Evolutionary conservation across 1,140 invertebrate genomes (phyloP).

Genomic region (Drosophila pallidifrons): DNA sequence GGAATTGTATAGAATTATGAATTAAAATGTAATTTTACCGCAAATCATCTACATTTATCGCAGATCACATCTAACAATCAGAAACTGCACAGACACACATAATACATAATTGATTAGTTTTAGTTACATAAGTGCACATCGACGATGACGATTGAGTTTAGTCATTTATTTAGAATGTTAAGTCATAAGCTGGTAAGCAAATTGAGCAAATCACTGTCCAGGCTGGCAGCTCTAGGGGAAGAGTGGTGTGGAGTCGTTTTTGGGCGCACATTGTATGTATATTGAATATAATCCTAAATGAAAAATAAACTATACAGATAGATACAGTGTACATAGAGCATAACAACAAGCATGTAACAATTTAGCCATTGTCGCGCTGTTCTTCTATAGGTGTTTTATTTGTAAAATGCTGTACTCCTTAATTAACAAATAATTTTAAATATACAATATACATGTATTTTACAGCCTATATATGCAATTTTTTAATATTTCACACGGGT

Average conservation of each 20-base stretch:
- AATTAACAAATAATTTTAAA: slow-evolving; percentile 62
- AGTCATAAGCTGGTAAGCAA: slow-evolving; percentile 42
- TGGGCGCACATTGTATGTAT: slow-evolving; percentile 63
- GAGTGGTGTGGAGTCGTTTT: slow-evolving; percentile 30
- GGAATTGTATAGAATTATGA: slow-evolving; percentile 59
- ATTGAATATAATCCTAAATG: slow-evolving; percentile 52
- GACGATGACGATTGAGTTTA: slow-evolving; percentile 54
- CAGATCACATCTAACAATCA: slow-evolving; percentile 25
- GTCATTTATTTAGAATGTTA: slow-evolving; percentile 70
- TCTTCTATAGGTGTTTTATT: slow-evolving; percentile 68
- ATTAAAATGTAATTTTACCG: slow-evolving; percentile 42
- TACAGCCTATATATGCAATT: slow-evolving; percentile 55
- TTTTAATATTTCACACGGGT: not conserved
- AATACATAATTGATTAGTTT: slow-evolving; percentile 53
- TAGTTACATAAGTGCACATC: slow-evolving; percentile 47
- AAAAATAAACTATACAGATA: slow-evolving; percentile 49
- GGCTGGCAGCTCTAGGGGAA: slow-evolving; percentile 1
- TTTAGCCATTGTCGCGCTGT: slow-evolving; percentile 54
- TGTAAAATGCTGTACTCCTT: slow-evolving; percentile 80
- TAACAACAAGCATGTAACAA: slow-evolving; percentile 48
- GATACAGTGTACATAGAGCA: slow-evolving; percentile 70
- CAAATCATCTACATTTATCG: not conserved
- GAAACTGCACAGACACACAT: slow-evolving; percentile 23
- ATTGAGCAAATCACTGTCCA: slow-evolving; percentile 1
- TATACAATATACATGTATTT: slow-evolving; percentile 63